Conservation (phyloP, 1,140 invertebrate species). For the Plutomurus gul region DNA sequence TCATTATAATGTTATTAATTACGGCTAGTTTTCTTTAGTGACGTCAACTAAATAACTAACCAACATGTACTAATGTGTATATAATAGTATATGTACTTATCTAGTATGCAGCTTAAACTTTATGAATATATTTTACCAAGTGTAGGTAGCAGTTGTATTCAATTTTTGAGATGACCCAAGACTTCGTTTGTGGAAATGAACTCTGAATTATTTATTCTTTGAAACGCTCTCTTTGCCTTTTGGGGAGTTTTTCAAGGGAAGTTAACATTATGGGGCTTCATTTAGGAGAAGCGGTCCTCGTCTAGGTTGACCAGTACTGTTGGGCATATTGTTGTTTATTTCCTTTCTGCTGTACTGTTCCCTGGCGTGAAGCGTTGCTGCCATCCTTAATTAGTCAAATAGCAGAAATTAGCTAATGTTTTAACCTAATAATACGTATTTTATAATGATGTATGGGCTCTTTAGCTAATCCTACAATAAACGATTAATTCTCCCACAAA, state of each 20-base stretch:
- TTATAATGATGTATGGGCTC: too few species aligned
- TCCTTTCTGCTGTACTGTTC: slow-evolving; percentile 47
- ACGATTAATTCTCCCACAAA: too few species aligned
- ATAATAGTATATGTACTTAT: too few species aligned
- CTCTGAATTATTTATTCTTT: background rate
- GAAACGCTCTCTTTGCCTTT: background rate
- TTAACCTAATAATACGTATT: background rate
- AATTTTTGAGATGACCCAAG: slow-evolving; percentile 7
- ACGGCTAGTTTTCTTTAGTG: too few species aligned
- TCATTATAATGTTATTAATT: too few species aligned
- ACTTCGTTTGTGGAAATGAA: background rate
- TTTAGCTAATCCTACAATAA: too few species aligned
- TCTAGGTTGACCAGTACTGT: slow-evolving; percentile 38
- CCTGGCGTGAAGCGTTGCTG: slow-evolving; percentile 44
- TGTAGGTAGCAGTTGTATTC: slow-evolving; percentile 9
- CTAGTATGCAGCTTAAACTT: too few species aligned
- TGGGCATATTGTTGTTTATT: slow-evolving; percentile 43
- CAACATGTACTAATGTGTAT: too few species aligned
- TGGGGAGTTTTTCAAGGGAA: too few species aligned
- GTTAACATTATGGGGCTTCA: background rate
- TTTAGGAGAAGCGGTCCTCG: background rate
- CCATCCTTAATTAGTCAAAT: slow-evolving; percentile 46
- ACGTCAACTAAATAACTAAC: too few species aligned
- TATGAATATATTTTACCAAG: too few species aligned
- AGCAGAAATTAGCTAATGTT: background rate